Evolutionary conservation across 2,797 vertebrate genomes (phyloP).

Genomic region (Alauda arvensis): DNA sequence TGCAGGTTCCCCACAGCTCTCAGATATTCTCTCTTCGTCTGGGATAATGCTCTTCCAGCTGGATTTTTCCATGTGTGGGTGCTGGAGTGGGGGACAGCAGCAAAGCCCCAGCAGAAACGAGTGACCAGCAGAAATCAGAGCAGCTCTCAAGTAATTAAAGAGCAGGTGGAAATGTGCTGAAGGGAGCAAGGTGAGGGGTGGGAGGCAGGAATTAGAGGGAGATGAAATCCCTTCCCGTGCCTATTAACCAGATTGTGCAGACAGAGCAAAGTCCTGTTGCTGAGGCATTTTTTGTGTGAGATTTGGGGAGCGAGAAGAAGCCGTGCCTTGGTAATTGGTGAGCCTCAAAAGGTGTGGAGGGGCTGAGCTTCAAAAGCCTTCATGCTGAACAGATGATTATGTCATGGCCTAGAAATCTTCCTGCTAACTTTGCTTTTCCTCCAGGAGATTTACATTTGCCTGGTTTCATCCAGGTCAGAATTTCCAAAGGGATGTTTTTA

Average conservation of each 20-base stretch:
- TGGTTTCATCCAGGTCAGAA: neutral
- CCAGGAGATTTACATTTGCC: neutral
- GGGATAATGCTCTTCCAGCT: neutral
- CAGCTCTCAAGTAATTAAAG: slow-evolving; percentile 7
- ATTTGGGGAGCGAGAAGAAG: neutral
- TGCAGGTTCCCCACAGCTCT: slow-evolving; percentile 18
- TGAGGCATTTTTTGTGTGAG: slow-evolving; percentile 11
- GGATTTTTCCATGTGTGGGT: neutral
- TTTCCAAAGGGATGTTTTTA: neutral
- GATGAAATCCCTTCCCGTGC: neutral
- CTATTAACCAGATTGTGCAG: slow-evolving; percentile 26
- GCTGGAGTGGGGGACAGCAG: neutral
- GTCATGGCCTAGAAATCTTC: slow-evolving; percentile 50
- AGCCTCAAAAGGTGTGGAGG: slow-evolving; percentile 8
- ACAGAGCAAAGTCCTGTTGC: neutral
- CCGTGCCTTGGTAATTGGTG: slow-evolving; percentile 8
- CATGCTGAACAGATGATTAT: neutral
- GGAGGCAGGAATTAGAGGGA: neutral
- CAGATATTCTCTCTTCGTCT: neutral
- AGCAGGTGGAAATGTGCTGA: neutral
- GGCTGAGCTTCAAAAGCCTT: slow-evolving; percentile 16
- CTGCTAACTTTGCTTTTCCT: slow-evolving; percentile 4
- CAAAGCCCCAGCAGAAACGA: neutral
- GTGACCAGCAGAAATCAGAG: neutral
- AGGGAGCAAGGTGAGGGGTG: neutral